Base-by-base conservation (phyloP, 2,888 invertebrate genomes). In the Catonia carolina region DNA sequence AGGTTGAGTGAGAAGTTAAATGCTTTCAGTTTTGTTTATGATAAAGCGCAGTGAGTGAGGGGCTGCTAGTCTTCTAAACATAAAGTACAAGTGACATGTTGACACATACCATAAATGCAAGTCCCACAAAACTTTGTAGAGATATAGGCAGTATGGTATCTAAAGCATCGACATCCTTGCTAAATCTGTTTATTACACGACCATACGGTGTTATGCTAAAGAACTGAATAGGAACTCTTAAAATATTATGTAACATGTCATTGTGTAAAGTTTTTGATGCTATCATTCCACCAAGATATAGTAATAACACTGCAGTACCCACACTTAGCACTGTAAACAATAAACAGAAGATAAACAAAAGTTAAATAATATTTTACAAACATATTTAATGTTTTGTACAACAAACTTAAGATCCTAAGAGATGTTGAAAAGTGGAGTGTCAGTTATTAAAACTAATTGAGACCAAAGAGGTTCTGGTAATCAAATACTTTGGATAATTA, bases 121-220 rank as follows among this genome's bases (percentile, higher is more conserved):
- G 20, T 22, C 20, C 14, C 2, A 54, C n/a, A 31, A 54, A 54
- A 20, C 27, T 17, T 12, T 15, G 20, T 3, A 57, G 49, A n/a
- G 50, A 39, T 12, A 45, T 31, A 4, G 58, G 56, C 3, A 60
- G 15, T 1, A 31, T 3, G 18, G 27, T 52, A 51, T 86, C 85
- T 73, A 85, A 73, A 68, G 81, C 77, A 71, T 86, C 85, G 65
- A 85, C 74, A 73, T 86, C 85, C 78, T 85, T 85, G 71, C 82
- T 80, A 78, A 85, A 86, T 65, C 86, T 79, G 77, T 86, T 87
- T 73, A 88, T 78, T 70, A 87, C 80, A 70, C 89, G 78, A 72
- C 89, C 88, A 62, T 83, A 77, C 60, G 88, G 88, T 67, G 87
- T 88, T 66, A 85, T 83, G 75, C 88, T 87, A 78, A 84, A 88